phyloP scores from a whole-genome alignment of 1,140 invertebrate genomes.

The Nebria ingens region DNA sequence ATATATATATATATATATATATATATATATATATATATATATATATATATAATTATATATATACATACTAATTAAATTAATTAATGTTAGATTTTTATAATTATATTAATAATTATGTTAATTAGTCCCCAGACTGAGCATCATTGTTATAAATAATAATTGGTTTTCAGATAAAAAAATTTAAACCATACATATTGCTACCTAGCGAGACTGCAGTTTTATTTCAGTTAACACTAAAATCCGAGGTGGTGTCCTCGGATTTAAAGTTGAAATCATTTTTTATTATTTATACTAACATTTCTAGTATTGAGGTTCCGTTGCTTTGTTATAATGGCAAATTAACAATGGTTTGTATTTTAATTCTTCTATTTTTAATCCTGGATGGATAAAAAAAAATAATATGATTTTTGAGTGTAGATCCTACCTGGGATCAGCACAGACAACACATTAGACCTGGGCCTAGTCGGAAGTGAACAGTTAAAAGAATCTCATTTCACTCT shows the following conservation, averaged over 20 bases:
- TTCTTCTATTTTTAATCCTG: too few relatives aligned
- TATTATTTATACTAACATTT: slow-evolving; percentile 62
- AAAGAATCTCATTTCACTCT: slow-evolving; percentile 59
- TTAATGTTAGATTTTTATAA: too few relatives aligned
- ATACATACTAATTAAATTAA: too few relatives aligned
- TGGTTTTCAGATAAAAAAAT: slow-evolving; percentile 51
- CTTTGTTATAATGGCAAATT: slow-evolving; percentile 66
- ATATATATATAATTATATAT: too few relatives aligned
- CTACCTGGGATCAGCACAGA: slow-evolving; percentile 39
- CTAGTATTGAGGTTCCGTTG: slow-evolving; percentile 55
- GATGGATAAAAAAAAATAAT: too few relatives aligned
- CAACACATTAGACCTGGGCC: slow-evolving; percentile 62
- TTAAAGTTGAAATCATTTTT: slow-evolving; percentile 54
- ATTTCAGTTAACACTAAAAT: slow-evolving; percentile 47
- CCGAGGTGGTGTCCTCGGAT: slow-evolving; percentile 40
- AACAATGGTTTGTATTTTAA: slow-evolving; percentile 39
- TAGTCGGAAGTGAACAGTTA: slow-evolving; percentile 55
- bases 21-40: not conserved
- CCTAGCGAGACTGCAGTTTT: slow-evolving; percentile 48
- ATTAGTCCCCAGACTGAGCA: too few relatives aligned
- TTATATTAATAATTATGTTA: too few relatives aligned
- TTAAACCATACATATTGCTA: slow-evolving; percentile 48
- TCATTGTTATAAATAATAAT: slow-evolving; percentile 10
- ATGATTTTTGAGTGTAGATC: slow-evolving; percentile 35
- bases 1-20: not conserved